These are phyloP conservation scores for Picathartes gymnocephalus DNA, from an alignment of 2,113 vertebrate genomes.

Conservation along the genomic window DNA sequence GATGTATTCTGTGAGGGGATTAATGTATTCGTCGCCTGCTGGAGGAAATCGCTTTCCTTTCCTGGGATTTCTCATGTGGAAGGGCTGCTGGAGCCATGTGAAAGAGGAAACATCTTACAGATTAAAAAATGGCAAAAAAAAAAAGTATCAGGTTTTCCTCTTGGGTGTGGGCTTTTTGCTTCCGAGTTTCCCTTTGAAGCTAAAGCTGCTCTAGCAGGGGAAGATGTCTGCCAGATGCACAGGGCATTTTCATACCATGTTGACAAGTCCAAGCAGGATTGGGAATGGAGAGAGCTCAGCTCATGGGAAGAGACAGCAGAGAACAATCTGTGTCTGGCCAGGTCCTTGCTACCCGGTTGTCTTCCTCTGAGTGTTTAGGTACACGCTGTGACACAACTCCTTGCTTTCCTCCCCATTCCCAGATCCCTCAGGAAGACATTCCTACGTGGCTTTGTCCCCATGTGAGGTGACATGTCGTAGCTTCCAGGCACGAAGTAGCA, in stretches of 20 bases:
- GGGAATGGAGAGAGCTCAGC: not conserved
- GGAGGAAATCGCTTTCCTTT: constrained; percentile 25
- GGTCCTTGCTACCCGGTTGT: not conserved
- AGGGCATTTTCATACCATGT: not conserved
- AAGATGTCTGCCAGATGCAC: not conserved
- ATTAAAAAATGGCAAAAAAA: not conserved
- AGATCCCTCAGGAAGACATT: not conserved
- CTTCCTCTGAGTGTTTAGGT: not conserved
- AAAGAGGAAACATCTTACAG: constrained; percentile 27
- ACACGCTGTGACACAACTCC: not conserved
- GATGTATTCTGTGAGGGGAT: not conserved
- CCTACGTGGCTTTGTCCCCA: accelerated
- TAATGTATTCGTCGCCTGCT: not conserved
- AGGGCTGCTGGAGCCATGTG: not conserved
- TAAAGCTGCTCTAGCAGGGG: not conserved
- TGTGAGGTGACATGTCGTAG: not conserved
- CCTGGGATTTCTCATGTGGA: constrained; percentile 30
- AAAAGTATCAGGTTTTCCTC: not conserved
- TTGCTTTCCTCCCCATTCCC: not conserved
- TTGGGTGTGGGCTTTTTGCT: not conserved
- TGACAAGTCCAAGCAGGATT: not conserved
- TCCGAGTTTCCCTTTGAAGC: constrained; percentile 32
- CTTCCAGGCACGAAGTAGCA: not conserved
- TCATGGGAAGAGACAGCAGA: not conserved
- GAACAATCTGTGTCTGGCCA: not conserved